These are phyloP conservation scores for Dermatemys mawii DNA, from an alignment of 2,113 vertebrate species.

Conservation along the genomic window DNA sequence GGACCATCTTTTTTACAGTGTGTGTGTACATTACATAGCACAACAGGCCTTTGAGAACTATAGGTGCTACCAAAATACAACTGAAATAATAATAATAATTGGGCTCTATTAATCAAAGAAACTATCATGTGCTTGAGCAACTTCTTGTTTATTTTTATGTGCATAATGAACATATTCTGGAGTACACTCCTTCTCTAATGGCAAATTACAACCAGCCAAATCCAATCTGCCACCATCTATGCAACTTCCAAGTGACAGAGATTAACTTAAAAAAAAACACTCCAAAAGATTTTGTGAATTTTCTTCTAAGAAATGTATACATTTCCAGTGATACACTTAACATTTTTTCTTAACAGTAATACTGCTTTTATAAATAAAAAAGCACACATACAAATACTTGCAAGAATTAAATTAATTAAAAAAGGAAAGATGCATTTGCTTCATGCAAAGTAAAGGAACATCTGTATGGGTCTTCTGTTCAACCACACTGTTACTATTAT, in stretches of 20 bases:
- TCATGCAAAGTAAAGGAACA: not conserved
- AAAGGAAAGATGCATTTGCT: not conserved
- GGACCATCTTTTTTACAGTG: not conserved
- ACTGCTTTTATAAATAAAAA: not conserved
- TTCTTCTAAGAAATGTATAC: not conserved
- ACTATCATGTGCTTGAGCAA: not conserved
- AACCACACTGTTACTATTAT: not conserved
- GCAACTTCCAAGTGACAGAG: not conserved
- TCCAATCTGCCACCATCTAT: not conserved
- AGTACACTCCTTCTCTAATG: not conserved
- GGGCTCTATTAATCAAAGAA: not conserved
- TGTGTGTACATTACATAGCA: not conserved
- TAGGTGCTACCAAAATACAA: not conserved
- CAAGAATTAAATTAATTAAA: not conserved
- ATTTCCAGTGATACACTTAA: not conserved
- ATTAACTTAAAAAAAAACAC: not conserved
- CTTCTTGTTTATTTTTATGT: rapidly evolving
- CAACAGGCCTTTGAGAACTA: not conserved
- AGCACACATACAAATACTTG: not conserved
- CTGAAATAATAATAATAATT: not conserved
- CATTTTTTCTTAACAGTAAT: not conserved
- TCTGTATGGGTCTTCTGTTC: not conserved
- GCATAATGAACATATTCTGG: not conserved
- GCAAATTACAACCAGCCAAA: not conserved
- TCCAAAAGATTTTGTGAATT: not conserved